Evolutionary conservation across 2,797 vertebrate species (phyloP), one percentile per base, ranked within the genome.

Genomic region (Botia almorhae): DNA sequence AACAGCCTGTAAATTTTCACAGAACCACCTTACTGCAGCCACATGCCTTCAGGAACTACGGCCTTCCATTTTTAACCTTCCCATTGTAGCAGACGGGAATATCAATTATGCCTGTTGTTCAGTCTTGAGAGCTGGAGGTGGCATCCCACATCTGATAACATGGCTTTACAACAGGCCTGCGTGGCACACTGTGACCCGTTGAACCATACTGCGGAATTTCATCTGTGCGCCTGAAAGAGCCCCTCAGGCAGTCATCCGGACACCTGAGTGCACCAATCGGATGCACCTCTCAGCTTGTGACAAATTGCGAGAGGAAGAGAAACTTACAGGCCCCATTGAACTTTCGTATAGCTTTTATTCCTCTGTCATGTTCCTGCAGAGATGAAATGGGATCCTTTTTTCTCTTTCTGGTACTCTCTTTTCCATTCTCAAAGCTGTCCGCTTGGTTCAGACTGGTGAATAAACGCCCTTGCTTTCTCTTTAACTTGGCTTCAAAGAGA

Each of bases 311-410:
- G 87, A 87, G 88, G 87, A 91, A 89, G 89, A 78, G 87, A 90
- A 89, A 89, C 86, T 90, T 82, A 90, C 89, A 89, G 88, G 90
- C 84, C 85, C 90, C 88, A 89, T 89, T 92, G 92, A 93, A 93
- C 91, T 91, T 88, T 87, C 89, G 87, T 89, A 89, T 91, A 91
- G 89, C 91, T 91, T 93, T 91, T 91, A 91, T 90, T 90, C 88
- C 85, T 90, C 89, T 88, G 90, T 92, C 90, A 87, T 90, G 88
- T 92, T 92, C 90, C 91, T 56, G 87, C 87, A 51, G 90, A 91
- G 91, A 90, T 90, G 89, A 92, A 91, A 92, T 90, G 88, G 89
- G 86, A 90, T 88, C 87, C 65, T 39, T 74, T 80, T 46, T 76
- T 75, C 78, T 78, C 69, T 79, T 69, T 77, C 69, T 43, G 61